Percentiles rank a stretch among this genome's conserved stretches.
These are phyloP conservation scores for Heptranchias perlo DNA, from an alignment of 2,113 vertebrate genomes.

Conservation along the genomic window DNA sequence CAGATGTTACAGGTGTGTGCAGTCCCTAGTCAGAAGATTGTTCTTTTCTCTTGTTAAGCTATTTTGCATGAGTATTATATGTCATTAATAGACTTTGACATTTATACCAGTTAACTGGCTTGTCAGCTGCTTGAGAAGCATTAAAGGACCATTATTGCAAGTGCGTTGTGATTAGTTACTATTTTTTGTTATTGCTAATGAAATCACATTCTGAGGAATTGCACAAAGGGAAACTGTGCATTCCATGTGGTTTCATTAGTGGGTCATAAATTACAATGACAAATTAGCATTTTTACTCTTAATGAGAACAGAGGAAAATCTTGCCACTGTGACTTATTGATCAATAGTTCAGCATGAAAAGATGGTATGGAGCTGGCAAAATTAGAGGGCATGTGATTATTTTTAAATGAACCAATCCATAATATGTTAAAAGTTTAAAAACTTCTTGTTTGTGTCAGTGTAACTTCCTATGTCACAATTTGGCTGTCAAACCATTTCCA, in stretches of 20 bases:
- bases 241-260: background rate
- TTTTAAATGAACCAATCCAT: background rate
- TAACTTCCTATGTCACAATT: background rate
- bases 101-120: background rate
- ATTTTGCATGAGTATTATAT: background rate
- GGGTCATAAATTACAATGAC: background rate
- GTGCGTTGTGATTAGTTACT: background rate
- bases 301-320: background rate
- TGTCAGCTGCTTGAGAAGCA: slow-evolving; percentile 4
- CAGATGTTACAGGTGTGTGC: background rate
- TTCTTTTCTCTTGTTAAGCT: background rate
- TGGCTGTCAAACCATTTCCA: background rate
- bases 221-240: background rate
- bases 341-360: slow-evolving; percentile 6
- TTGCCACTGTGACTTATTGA: background rate
- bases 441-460: background rate
- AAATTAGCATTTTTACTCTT: slow-evolving; percentile 13
- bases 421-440: background rate
- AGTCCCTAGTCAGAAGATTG: background rate
- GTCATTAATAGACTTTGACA: background rate
- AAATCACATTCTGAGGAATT: slow-evolving; percentile 15
- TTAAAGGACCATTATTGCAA: slow-evolving; percentile 5
- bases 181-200: background rate
- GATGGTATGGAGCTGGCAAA: background rate
- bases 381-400: background rate